Base-by-base conservation (phyloP, 2,113 vertebrate genomes). In the Sus scrofa region DNA sequence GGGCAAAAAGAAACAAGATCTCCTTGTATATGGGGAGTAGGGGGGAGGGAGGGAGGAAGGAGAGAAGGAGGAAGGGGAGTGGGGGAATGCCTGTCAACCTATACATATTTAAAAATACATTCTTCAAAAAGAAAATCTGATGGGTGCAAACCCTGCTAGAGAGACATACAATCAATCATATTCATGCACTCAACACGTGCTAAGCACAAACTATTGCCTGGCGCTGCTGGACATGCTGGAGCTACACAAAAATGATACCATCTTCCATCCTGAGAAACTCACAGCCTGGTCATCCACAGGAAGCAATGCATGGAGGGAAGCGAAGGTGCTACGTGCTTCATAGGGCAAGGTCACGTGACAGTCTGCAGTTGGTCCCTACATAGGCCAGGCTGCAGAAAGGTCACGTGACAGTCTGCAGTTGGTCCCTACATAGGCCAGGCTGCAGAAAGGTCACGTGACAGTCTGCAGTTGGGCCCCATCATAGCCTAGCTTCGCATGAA, bases 11-110 rank as follows among this genome's bases (percentile, higher is more conserved):
- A 22, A 12, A 89, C 30, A 19, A 63, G 37, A 81, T 60, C 6
- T 16, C 7, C 32, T 68, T 87, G 32, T 32, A 50, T 15, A 39
- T 19, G 19, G 7, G n/a, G n/a, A n/a, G n/a, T n/a, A n/a, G n/a
- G n/a, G n/a, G n/a, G n/a, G n/a, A n/a, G n/a, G n/a, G n/a, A n/a
- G n/a, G n/a, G n/a, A n/a, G n/a, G n/a, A n/a, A n/a, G n/a, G n/a
- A n/a, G n/a, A n/a, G n/a, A n/a, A n/a, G n/a, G n/a, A n/a, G n/a
- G 5, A 27, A 4, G 10, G 13, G 2, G 1, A 3, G 0, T 0
- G 4, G 6, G 32, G 4, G 3, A 56, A 85, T 71, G 54, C 24
- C 65, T 67, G 26, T 75, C 19, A 88, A 67, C 1, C 4, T 65
- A 3, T 14, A 73, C 71, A 50, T 10, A 78, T 27, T 84, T 86